Evolutionary conservation across 1,140 invertebrate species (phyloP).

Genomic region (Sarcophaga bullata): DNA sequence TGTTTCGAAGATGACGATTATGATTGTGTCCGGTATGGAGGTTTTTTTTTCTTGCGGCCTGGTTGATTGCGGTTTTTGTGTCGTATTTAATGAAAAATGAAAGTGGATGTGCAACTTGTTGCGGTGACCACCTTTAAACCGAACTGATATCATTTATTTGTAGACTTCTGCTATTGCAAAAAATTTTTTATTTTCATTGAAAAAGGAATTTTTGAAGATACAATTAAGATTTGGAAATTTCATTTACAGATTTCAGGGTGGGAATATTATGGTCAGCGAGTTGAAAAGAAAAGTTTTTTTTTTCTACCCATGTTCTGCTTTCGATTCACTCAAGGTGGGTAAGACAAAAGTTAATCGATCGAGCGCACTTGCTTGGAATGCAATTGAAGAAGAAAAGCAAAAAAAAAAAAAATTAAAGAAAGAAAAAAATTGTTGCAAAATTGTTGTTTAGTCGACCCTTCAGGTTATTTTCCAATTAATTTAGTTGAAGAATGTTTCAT

Average conservation of each 20-base stretch:
- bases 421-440: too few species aligned
- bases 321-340: background rate
- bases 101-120: constrained; percentile 37
- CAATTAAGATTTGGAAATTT: constrained; percentile 34
- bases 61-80: background rate
- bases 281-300: too few species aligned
- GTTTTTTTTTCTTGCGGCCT: background rate
- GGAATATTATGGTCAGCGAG: constrained; percentile 7
- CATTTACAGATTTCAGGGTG: constrained; percentile 34
- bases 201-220: constrained; percentile 28
- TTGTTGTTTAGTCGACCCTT: too few species aligned
- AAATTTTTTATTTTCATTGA: background rate
- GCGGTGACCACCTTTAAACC: constrained; percentile 8
- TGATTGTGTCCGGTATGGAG: constrained; percentile 38
- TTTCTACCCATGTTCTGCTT: constrained; percentile 1
- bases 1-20: constrained; percentile 7
- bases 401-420: too few species aligned
- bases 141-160: constrained; percentile 34
- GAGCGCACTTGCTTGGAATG: background rate
- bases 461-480: too few species aligned
- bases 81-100: constrained; percentile 40
- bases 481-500: too few species aligned
- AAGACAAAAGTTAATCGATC: background rate
- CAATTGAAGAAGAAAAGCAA: background rate
- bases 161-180: background rate